Base-by-base conservation (phyloP, 2,113 vertebrate genomes). In the Rhea pennata region DNA sequence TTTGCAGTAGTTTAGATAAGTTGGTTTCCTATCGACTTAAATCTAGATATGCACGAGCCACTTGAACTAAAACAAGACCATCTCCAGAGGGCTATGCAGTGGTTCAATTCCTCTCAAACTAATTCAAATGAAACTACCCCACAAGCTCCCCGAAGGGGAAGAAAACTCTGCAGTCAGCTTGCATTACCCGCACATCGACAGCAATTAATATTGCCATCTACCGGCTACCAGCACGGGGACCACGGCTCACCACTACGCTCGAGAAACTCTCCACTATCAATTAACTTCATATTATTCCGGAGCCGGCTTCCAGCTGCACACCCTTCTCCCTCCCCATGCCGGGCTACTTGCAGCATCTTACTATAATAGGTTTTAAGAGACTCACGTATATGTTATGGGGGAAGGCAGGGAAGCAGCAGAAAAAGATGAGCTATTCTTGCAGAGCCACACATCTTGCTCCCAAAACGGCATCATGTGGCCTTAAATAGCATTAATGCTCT, bases 181-280 rank as follows among this genome's bases (percentile, higher is more conserved):
- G 5, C 2, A 12, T 12, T 11, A 48, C 54, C 56, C 62, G 20
- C 42, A 12, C 10, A 5, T 50, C 12, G 7, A 8, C 10, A 14
- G 46, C 46, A 36, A 21, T 10, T 14, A 21, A 20, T 59, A 5
- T 6, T 3, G 44, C 20, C 75, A 39, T 40, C 3, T 2, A 23
- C 1, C 0, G 1, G 62, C 66, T 80, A 6, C 1, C 1, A 0
- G 58, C 8, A 16, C 1, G 0, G 40, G 50, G n/a, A 50, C 42
- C 53, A 22, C 0, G 0, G 39, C 19, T 44, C 48, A 70, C 71
- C 58, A 16, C n/a, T 56, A 27, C 53, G 11, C 58, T 19, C 58
- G 10, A 36, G 46, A 17, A 53, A 33, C 23, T 40, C 59, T 15
- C 0, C 0, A 44, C 62, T 11, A 40, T 9, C 64, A 77, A 9